These are phyloP conservation scores for Marasmarcha lunaedactyla DNA, from an alignment of 2,888 invertebrate species.

Conservation along the genomic window DNA sequence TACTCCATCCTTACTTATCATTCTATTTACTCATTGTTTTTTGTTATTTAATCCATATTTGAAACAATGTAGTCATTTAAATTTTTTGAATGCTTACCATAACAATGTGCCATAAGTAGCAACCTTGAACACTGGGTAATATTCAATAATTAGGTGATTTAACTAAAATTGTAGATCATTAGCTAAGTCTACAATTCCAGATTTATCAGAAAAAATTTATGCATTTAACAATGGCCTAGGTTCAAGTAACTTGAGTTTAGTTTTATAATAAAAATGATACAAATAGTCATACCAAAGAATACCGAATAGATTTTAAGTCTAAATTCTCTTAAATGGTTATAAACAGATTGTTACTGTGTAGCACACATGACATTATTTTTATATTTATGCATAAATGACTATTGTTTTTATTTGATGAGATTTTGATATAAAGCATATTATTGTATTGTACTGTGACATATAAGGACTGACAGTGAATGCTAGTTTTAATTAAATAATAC, in stretches of 20 bases:
- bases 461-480: not conserved
- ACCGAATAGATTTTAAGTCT: constrained; percentile 51
- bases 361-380: constrained; percentile 29
- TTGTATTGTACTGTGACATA: not conserved
- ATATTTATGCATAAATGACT: constrained; percentile 2
- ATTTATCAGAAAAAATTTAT: too few species aligned
- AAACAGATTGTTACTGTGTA: constrained; percentile 63
- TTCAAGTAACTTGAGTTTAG: too few species aligned
- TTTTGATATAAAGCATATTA: not conserved
- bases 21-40: too few species aligned
- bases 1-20: constrained; percentile 24
- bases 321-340: constrained; percentile 27
- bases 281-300: constrained; percentile 1
- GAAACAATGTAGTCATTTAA: too few species aligned
- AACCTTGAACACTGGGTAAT: too few species aligned
- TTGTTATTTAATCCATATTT: too few species aligned
- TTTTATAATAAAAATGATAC: not conserved
- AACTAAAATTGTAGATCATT: too few species aligned
- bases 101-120: too few species aligned
- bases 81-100: too few species aligned
- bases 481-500: not conserved
- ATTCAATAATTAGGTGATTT: too few species aligned
- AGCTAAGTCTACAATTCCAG: too few species aligned
- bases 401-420: not conserved
- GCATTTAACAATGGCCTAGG: too few species aligned